Base-by-base conservation (phyloP, 2,888 invertebrate species). In the Aspidiotus destructor region DNA sequence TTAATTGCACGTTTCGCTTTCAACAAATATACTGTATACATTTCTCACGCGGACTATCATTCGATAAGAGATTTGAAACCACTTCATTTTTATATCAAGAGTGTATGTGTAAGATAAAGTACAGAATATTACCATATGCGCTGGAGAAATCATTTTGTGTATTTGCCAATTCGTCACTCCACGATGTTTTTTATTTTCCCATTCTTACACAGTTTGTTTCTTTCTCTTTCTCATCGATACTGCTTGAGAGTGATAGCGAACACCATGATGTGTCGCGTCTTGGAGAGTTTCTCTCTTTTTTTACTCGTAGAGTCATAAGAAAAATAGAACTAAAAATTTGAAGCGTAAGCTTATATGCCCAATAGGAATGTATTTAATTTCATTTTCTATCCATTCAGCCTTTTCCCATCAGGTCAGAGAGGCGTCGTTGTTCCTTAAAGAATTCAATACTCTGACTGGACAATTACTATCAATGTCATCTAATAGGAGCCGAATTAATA, bases 1-100 rank as follows among this genome's bases (percentile, higher is more conserved):
- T 67, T 67, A 67, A 67, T 67, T 67, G 67, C 67, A 67, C 67
- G 67, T 67, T 67, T 67, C 67, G 67, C 67, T 67, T 67, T 67
- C 67, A 67, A 67, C 67, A 52, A 67, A 65, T 58, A 67, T 67
- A 58, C 60, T 60, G 48, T 55, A 64, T 64, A 67, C 44, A 58
- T 67, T 67, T 67, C 67, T 67, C 67, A 67, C 67, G 67, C 67
- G 67, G 58, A 48, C 67, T 58, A 57, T 65, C 65, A 42, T 67
- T 44, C 42, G 60, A 60, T 67, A 44, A 52, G 60, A 67, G 55
- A 28, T 67, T 67, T 67, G 40, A 44, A 67, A 60, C 60, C 58
- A 57, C 67, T 52, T 67, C 52, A 58, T 58, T 58, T 58, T 28
- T 28, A 28, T 28, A 28, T 28, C 28, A 28, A 28, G 28, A 28